Percentiles rank a stretch among this genome's conserved stretches.
phyloP scores from a whole-genome alignment of 2,797 vertebrate genomes.

The Triplophysa yarkandensis region DNA sequence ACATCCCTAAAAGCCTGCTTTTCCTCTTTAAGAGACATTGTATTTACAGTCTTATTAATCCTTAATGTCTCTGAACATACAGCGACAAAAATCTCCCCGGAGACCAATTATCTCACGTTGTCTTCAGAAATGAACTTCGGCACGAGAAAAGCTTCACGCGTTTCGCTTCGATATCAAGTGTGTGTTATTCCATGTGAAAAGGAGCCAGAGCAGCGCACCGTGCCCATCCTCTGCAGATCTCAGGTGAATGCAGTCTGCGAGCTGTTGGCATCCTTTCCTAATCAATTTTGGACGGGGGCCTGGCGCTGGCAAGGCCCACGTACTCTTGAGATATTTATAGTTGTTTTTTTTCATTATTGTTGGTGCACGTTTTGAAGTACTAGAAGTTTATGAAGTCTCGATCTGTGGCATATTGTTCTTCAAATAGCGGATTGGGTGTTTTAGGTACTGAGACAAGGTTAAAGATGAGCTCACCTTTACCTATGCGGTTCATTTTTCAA shows the following conservation, averaged over 20 bases:
- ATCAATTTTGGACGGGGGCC: constrained; percentile 43
- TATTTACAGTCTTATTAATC: constrained; percentile 44
- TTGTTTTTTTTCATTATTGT: constrained; percentile 21
- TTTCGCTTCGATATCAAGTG: constrained; percentile 24
- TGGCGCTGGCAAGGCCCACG: constrained; percentile 14
- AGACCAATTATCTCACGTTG: constrained; percentile 57
- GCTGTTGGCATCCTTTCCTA: constrained; percentile 26
- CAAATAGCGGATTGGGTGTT: not conserved
- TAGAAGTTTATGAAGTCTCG: constrained; percentile 18
- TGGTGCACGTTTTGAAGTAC: constrained; percentile 3
- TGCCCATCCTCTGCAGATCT: constrained; percentile 40
- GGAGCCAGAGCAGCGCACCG: constrained; percentile 22
- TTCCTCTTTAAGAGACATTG: not conserved
- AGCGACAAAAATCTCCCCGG: constrained; percentile 46
- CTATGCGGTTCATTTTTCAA: constrained; percentile 44
- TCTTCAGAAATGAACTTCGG: constrained; percentile 37
- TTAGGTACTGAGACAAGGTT: constrained; percentile 35
- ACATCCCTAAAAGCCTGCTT: not conserved
- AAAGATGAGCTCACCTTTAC: constrained; percentile 43
- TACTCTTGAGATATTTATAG: constrained; percentile 41
- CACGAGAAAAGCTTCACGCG: constrained; percentile 27
- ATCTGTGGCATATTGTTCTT: constrained; percentile 9
- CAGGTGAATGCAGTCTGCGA: constrained; percentile 46
- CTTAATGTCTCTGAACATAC: constrained; percentile 44
- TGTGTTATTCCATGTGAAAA: constrained; percentile 8